A percentile compares a stretch with the other conserved stretches of the same genome.
Evolutionary conservation across 2,888 invertebrate genomes (phyloP).

Genomic region (Frankliniella fusca): DNA sequence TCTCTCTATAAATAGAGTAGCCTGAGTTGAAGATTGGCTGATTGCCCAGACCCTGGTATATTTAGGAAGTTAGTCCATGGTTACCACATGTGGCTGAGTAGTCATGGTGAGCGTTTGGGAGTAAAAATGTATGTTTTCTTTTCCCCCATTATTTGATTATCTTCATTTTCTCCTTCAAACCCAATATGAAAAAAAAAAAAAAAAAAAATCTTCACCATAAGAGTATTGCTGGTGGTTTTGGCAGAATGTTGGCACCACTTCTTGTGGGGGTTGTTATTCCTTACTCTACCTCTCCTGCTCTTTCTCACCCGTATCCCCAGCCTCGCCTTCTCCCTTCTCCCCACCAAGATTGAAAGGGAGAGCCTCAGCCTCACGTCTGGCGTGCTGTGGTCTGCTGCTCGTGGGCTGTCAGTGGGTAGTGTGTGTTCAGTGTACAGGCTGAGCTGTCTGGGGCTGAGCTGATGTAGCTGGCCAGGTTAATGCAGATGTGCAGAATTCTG

Average conservation of each 20-base stretch:
- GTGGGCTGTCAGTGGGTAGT: not conserved
- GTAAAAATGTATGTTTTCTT: too few relatives aligned
- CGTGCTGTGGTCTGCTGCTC: not conserved
- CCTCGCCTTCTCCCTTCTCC: constrained; percentile 30
- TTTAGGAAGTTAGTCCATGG: constrained; percentile 14
- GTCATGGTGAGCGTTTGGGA: not conserved
- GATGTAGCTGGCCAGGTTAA: not conserved
- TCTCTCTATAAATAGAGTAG: constrained; percentile 10
- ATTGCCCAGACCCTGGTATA: not conserved
- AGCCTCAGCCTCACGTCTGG: not conserved
- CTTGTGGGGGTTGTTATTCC: not conserved
- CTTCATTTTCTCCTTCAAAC: too few relatives aligned
- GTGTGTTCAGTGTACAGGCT: not conserved
- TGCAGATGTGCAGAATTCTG: not conserved
- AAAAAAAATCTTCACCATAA: not conserved
- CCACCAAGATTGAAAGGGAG: not conserved
- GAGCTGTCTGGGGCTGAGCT: not conserved
- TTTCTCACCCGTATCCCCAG: constrained; percentile 27
- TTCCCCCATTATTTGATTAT: too few relatives aligned
- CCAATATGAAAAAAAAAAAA: too few relatives aligned
- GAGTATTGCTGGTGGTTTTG: not conserved
- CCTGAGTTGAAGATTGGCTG: constrained; percentile 10
- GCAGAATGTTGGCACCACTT: not conserved
- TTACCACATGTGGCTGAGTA: constrained; percentile 3
- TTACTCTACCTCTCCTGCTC: constrained; percentile 23